A percentile compares a stretch with the other conserved stretches of the same genome.
Conservation (phyloP, 2,797 vertebrate genomes). For the Phoebastria nigripes region DNA sequence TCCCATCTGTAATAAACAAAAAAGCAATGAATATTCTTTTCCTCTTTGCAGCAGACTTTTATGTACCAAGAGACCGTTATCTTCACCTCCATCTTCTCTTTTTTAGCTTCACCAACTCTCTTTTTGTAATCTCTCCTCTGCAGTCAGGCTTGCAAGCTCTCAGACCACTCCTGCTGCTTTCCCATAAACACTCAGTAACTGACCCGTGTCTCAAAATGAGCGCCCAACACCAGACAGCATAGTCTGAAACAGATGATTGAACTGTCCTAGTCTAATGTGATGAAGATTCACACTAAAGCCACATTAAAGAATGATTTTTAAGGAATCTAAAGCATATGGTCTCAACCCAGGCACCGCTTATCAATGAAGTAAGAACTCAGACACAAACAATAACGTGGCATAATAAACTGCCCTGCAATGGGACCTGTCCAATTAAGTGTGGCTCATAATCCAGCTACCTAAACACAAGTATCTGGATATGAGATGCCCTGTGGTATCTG, state of each 20-base stretch:
- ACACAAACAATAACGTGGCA: not conserved
- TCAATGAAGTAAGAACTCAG: not conserved
- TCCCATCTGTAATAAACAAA: constrained; percentile 9
- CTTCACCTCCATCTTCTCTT: not conserved
- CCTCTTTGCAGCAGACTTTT: not conserved
- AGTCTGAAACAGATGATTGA: not conserved
- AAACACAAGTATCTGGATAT: not conserved
- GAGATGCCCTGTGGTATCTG: not conserved
- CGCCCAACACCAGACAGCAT: not conserved
- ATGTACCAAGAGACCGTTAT: not conserved
- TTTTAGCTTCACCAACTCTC: not conserved
- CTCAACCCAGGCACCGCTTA: not conserved
- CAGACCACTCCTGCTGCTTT: not conserved
- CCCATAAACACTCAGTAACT: not conserved
- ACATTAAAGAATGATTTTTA: not conserved
- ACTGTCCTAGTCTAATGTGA: not conserved
- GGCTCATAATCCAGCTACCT: not conserved
- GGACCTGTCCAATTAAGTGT: not conserved
- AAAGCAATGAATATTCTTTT: not conserved
- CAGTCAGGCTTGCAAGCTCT: not conserved
- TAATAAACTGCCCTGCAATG: not conserved
- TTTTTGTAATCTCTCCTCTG: not conserved
- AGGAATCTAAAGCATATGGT: not conserved
- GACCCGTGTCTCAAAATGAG: not conserved
- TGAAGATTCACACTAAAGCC: not conserved